These are phyloP conservation scores for Drosophila helvetica DNA, from an alignment of 2,888 invertebrate species.

Conservation along the genomic window DNA sequence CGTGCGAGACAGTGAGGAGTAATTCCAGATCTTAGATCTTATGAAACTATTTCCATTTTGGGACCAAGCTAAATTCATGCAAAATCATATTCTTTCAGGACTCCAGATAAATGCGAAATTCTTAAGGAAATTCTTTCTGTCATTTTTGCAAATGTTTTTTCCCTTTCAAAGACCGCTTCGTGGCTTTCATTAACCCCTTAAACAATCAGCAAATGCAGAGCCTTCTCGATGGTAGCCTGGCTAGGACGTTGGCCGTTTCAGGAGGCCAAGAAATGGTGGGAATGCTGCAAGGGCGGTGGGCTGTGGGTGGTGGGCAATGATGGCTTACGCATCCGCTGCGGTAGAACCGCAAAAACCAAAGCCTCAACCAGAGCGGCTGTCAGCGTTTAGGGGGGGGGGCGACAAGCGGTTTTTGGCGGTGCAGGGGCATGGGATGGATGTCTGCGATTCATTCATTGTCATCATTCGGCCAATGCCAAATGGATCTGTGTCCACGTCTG, in stretches of 20 bases:
- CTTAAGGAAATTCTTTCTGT: no score
- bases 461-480: conserved; percentile 55
- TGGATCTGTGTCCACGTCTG: conserved; percentile 31
- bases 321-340: conserved; percentile 64
- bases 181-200: not conserved
- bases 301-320: not conserved
- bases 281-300: not conserved
- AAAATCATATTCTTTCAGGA: no score
- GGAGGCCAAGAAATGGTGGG: not conserved
- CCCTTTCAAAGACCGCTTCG: not conserved
- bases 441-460: conserved; percentile 62
- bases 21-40: no score
- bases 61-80: no score
- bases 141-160: no score
- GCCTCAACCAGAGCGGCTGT: conserved; percentile 61
- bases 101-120: no score
- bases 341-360: conserved; percentile 81
- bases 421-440: conserved; percentile 58
- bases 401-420: conserved; percentile 17
- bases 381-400: conserved; percentile 20
- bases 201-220: not conserved
- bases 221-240: not conserved
- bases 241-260: conserved; percentile 24
- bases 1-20: not conserved
- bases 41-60: no score